Evolutionary conservation across 2,797 vertebrate genomes (phyloP), one percentile per base, ranked within the genome.

Genomic region (Limosa lapponica): DNA sequence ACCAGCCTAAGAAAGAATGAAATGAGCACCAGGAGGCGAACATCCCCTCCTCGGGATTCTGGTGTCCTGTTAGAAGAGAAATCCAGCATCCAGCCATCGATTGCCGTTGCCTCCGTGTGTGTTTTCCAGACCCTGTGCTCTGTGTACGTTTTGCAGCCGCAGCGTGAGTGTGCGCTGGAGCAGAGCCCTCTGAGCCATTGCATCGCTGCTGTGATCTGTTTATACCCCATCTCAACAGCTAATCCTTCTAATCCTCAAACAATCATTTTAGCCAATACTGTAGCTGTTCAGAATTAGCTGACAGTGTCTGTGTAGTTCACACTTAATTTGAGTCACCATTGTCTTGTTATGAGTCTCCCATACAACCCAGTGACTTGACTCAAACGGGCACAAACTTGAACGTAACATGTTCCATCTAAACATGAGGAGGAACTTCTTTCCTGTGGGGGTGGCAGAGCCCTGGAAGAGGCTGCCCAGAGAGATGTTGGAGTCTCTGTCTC

Each of bases 161-260:
- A 43, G 75, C 28, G 20, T 7, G 37, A 58, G 22, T 23, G 32
- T 30, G 41, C 24, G 24, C 22, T 46, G 59, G 71, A 82, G 37
- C 13, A 86, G 65, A 90, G 46, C 46, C 27, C 48, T 94, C 41
- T 28, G 39, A 91, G 73, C 20, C 67, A 71, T 17, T 78, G 52
- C 49, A 58, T 61, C 86, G 49, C 61, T 75, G 23, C 22, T 61
- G 20, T 70, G 82, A 82, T 73, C 89, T 93, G 61, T 84, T 96
- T 86, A 86, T 81, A 78, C 27, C 9, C 37, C 54, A 71, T 74
- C 58, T 93, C 89, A 84, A 54, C 65, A 90, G 54, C 58, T 92
- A 95, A 93, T 65, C 81, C 46, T 78, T 79, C 57, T 92, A 94
- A 92, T 78, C 61, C 69, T 91, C 66, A 69, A 87, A 91, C 37